Evolutionary conservation across 2,888 invertebrate genomes (phyloP), one percentile per base, ranked within the genome.

Genomic region (Dinocampus coccinellae): DNA sequence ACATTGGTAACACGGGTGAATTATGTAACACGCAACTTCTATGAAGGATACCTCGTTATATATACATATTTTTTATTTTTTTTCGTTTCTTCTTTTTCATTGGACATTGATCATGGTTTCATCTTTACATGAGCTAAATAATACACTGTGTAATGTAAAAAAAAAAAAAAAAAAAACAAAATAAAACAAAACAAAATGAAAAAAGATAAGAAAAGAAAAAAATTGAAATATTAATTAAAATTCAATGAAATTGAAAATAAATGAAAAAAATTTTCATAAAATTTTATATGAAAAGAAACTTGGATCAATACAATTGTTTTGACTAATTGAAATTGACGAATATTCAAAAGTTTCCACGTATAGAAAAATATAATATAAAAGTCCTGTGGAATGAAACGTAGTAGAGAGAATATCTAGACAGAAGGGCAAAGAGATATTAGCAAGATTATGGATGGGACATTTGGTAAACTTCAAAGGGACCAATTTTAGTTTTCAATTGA

Each of bases 401-500:
- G 73, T 63, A 71, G 74, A 64, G 70, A 26, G 53, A 33, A 55
- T 58, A 70, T 74, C 67, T 69, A 76, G 60, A 70, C 73, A 7
- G 57, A 7, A 16, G 3, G 29, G 58, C 58, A 34, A 73, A 77
- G 78, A 83, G 80, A 83, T 84, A 85, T 85, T 85, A 84, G 81
- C 81, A 79, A 80, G 83, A 81, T 84, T 83, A 84, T 82, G 79
- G 81, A 78, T 78, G 80, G 76, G 77, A 82, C 81, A 78, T 81
- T 82, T 79, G 76, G 76, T 76, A 74, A 81, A 85, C 84, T 84
- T 86, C 85, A 86, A 86, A 85, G 83, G 80, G 72, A 84, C 82
- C 85, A 82, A 84, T 85, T 84, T 80, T 82, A 81, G 81, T 84
- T 85, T 85, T 85, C 83, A 84, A 85, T 86, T 85, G 83, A 79